phyloP scores from a whole-genome alignment of 2,797 vertebrate genomes.

The Malurus splendens region DNA sequence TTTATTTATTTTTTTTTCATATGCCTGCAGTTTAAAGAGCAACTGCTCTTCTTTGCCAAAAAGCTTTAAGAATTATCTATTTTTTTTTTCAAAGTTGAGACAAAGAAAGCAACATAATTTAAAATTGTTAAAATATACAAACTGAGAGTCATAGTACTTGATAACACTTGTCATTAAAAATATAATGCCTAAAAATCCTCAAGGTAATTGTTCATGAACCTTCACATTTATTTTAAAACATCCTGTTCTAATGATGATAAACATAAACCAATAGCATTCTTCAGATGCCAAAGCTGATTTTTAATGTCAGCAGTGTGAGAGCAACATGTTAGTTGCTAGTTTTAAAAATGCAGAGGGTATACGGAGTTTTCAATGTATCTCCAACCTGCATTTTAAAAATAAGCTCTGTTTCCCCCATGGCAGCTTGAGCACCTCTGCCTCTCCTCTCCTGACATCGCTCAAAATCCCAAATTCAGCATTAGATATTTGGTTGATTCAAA shows the following conservation, averaged over 20 bases:
- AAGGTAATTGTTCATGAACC: neutral
- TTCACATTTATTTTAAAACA: neutral
- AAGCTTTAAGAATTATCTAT: neutral
- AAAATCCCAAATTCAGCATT: neutral
- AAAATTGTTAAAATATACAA: neutral
- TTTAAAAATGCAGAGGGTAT: neutral
- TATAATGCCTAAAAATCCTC: neutral
- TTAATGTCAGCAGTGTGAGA: neutral
- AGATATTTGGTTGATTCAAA: neutral
- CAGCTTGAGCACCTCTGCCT: neutral
- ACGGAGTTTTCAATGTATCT: neutral
- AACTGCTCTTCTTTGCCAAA: neutral
- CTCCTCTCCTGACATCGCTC: rapidly evolving
- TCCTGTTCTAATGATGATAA: neutral
- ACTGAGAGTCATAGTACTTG: neutral
- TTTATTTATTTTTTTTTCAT: neutral
- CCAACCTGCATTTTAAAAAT: neutral
- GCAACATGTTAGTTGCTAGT: neutral
- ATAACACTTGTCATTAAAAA: neutral
- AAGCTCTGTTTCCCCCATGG: rapidly evolving
- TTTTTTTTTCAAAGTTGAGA: neutral
- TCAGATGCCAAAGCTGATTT: neutral
- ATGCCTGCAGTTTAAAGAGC: neutral
- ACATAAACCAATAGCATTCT: neutral
- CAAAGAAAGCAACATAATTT: neutral